A percentile compares a stretch with the other conserved stretches of the same genome.
These are phyloP conservation scores for Melanotaenia maccullochi DNA, from an alignment of 2,797 vertebrate species.

Conservation along the genomic window DNA sequence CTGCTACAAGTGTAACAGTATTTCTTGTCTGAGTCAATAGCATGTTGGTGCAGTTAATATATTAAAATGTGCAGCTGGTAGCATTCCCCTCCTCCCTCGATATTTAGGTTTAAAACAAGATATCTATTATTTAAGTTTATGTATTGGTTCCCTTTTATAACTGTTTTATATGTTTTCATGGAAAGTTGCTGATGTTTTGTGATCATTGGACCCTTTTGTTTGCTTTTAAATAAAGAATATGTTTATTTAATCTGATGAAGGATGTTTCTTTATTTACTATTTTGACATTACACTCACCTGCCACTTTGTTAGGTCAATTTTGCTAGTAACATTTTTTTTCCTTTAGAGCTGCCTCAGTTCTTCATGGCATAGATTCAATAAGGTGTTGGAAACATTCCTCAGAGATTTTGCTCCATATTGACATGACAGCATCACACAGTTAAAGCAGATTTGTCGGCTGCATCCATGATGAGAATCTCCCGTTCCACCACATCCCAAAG, in stretches of 20 bases:
- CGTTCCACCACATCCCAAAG: too few relatives aligned
- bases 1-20: slow-evolving; percentile 61
- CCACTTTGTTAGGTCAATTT: too few relatives aligned
- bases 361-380: too few relatives aligned
- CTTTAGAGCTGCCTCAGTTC: too few relatives aligned
- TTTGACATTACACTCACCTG: neutral
- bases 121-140: slow-evolving; percentile 52
- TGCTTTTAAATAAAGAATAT: slow-evolving; percentile 62
- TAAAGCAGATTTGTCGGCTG: too few relatives aligned
- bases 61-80: slow-evolving; percentile 70
- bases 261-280: neutral
- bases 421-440: too few relatives aligned
- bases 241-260: slow-evolving; percentile 41
- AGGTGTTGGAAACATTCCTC: too few relatives aligned
- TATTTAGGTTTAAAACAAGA: slow-evolving; percentile 50
- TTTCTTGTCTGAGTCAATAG: slow-evolving; percentile 62
- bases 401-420: too few relatives aligned
- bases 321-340: too few relatives aligned
- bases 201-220: slow-evolving; percentile 57
- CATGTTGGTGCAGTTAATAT: slow-evolving; percentile 73
- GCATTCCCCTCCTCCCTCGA: slow-evolving; percentile 50
- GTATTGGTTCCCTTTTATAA: slow-evolving; percentile 68
- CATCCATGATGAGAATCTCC: too few relatives aligned
- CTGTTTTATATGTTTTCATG: slow-evolving; percentile 74
- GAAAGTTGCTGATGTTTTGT: slow-evolving; percentile 56